These are phyloP conservation scores for Plecotus auritus DNA, from an alignment of 2,113 vertebrate genomes.

Conservation along the genomic window DNA sequence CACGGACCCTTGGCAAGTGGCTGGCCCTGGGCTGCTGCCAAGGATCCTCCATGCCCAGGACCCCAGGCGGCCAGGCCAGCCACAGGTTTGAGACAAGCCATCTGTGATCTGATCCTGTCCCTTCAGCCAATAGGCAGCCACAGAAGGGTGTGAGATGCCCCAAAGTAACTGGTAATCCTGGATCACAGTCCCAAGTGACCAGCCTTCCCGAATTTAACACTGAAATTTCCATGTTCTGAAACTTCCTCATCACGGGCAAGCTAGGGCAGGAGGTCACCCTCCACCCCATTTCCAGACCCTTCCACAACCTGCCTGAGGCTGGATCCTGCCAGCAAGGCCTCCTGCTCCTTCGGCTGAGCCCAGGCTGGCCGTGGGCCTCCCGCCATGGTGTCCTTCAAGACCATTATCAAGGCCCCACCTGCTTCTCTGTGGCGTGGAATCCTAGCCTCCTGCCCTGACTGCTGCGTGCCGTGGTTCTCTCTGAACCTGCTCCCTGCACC, in stretches of 20 bases:
- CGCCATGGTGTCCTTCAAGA: fast-evolving
- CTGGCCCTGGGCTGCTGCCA: too few relatives aligned
- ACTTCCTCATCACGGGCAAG: too few relatives aligned
- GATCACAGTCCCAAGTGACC: fast-evolving
- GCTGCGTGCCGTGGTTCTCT: not conserved
- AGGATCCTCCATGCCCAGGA: not conserved
- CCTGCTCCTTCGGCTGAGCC: fast-evolving
- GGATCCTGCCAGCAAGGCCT: not conserved
- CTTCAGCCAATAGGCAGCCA: not conserved
- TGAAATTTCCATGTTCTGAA: not conserved
- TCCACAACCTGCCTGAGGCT: not conserved
- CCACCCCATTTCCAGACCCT: not conserved
- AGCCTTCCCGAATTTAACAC: not conserved
- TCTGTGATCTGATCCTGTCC: not conserved
- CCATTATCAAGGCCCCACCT: not conserved
- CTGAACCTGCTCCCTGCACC: not conserved
- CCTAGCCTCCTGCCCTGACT: not conserved
- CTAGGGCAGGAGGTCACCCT: fast-evolving
- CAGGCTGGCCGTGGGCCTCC: not conserved
- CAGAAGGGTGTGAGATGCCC: not conserved
- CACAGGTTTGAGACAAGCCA: not conserved
- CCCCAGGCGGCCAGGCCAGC: not conserved
- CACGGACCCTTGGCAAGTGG: not conserved
- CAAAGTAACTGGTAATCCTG: too few relatives aligned
- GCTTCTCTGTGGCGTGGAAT: fast-evolving